Evolutionary conservation across 1,140 invertebrate species (phyloP), one percentile per base, ranked within the genome.

Genomic region (Callitettix versicolor): DNA sequence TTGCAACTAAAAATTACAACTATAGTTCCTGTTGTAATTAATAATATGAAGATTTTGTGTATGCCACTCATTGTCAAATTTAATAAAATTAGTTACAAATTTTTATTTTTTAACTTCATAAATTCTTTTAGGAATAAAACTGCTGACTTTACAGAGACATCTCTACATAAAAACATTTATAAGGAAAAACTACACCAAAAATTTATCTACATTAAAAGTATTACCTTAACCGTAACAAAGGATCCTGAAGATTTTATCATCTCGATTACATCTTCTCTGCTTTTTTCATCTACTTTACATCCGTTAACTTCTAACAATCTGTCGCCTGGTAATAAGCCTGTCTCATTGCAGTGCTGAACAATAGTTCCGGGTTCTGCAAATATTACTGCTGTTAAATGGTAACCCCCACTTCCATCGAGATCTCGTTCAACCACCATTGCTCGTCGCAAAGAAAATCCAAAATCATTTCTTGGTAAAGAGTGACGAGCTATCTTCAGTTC

Each of bases 401-500:
- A 53, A 17, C 30, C 43, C 24, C 60, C 61, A 41, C 34, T 24
- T 17, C 59, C 60, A 43, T 20, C 21, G 63, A 66, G 58, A 67
- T 71, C 6, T 64, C 64, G 44, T 69, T 86, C 84, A 50, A 90
- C 76, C 38, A 88, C 79, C 67, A 89, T 84, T 2, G 88, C 88
- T 60, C 91, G 80, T n/a, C 93, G 78, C 46, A 97, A 72, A 40
- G 89, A 94, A 66, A 97, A 96, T 1, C 94, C 94, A 69, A 96
- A 97, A 69, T 95, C 94, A 59, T 88, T 91, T 52, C 86, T 76
- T 1, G 89, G 85, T 17, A 85, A 80, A 53, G 88, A 85, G 64
- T 90, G 88, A 3, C 92, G 71, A 54, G 84, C 81, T 22, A 95
- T 86, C 0, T 80, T 81, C 26, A 95, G 67, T 38, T 83, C 77